phyloP scores from a whole-genome alignment of 35 echinoderm and acorn worm genomes.

The Acanthaster planci region DNA sequence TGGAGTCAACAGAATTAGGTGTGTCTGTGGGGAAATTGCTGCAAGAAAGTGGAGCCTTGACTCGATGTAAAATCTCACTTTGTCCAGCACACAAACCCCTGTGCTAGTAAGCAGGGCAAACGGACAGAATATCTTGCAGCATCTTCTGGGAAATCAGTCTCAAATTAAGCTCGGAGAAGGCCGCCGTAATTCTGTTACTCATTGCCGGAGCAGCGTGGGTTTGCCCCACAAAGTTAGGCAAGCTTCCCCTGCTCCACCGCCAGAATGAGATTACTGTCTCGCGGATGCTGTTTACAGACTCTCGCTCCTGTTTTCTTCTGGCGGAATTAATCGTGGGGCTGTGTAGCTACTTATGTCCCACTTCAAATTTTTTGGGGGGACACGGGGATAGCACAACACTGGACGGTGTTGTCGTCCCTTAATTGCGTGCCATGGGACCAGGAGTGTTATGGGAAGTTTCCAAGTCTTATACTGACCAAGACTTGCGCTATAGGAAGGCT shows the following conservation, averaged over 20 bases:
- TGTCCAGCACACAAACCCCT: neutral
- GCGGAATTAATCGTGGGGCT: conserved; percentile 14
- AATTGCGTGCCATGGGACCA: neutral
- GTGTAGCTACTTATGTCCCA: conserved; percentile 17
- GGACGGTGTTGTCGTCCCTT: neutral
- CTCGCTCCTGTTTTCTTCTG: conserved; percentile 21
- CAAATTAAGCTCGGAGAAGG: no score
- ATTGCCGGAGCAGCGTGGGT: no score
- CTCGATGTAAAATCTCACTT: neutral
- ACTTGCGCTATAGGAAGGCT: no score
- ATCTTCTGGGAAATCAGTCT: no score
- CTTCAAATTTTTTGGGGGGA: neutral
- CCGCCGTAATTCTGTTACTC: no score
- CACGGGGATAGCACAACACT: neutral
- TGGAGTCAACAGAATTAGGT: neutral
- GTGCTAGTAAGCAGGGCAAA: no score
- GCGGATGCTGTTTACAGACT: conserved; percentile 17
- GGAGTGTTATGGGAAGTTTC: neutral
- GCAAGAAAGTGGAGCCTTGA: neutral
- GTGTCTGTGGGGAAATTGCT: neutral
- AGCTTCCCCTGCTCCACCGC: neutral
- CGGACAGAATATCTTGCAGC: no score
- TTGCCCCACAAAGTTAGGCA: no score
- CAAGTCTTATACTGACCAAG: no score
- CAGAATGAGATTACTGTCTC: conserved; percentile 5